Conservation (phyloP, 2,888 invertebrate genomes). For the Phaedon cochleariae region DNA sequence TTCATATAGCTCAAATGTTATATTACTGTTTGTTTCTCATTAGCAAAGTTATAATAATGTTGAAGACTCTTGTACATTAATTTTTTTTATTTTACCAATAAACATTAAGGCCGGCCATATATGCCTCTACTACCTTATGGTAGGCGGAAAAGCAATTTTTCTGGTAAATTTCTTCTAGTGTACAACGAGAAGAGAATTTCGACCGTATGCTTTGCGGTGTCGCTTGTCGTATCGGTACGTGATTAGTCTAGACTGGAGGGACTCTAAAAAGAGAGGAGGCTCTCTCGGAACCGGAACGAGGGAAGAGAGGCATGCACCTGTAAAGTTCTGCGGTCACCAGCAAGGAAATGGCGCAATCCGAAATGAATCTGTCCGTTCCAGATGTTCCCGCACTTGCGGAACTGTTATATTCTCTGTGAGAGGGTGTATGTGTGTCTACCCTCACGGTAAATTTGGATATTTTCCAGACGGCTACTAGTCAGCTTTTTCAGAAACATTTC, state of each 20-base stretch:
- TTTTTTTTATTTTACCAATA: no score
- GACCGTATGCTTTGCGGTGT: not conserved
- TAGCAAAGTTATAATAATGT: no score
- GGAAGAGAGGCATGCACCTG: constrained; percentile 48
- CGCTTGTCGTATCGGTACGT: constrained; percentile 50
- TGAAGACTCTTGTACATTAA: no score
- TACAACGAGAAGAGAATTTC: no score
- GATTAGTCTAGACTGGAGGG: constrained; percentile 55
- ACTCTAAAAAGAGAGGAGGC: not conserved
- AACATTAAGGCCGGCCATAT: no score
- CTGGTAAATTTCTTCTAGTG: no score
- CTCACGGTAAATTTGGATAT: not conserved
- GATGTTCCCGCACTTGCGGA: constrained; percentile 59
- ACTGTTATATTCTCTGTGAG: constrained; percentile 41
- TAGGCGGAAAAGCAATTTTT: no score
- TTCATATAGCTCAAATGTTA: no score
- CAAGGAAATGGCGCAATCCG: constrained; percentile 60
- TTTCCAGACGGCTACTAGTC: not conserved
- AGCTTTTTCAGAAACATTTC: not conserved
- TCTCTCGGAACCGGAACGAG: constrained; percentile 13
- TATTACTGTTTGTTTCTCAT: no score
- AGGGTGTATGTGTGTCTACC: constrained; percentile 21
- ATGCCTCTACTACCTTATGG: no score
- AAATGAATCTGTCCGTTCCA: constrained; percentile 63
- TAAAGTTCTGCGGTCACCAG: constrained; percentile 60